A percentile compares a stretch with the other conserved stretches of the same genome.
Evolutionary conservation across 2,888 invertebrate genomes (phyloP).

Genomic region (Nomada fabriciana): DNA sequence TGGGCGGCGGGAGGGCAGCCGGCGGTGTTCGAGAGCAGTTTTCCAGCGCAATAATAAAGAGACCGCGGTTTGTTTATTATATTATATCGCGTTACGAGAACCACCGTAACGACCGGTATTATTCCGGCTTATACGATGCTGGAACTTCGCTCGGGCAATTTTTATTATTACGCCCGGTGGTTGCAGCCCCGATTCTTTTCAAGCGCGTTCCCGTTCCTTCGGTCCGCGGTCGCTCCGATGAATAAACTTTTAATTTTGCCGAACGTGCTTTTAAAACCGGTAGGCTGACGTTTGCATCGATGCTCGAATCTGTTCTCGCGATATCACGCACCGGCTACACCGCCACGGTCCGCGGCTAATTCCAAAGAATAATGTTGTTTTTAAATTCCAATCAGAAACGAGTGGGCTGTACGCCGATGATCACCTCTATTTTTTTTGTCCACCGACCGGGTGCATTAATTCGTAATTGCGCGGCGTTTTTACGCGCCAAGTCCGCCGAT

Average conservation of each 20-base stretch:
- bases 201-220: constrained; percentile 29
- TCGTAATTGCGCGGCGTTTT: constrained; percentile 81
- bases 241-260: constrained; percentile 64
- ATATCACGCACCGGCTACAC: background rate
- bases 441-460: constrained; percentile 75
- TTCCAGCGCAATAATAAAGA: constrained; percentile 44
- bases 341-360: constrained; percentile 56
- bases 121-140: constrained; percentile 39
- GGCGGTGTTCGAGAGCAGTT: constrained; percentile 46
- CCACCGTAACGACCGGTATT: constrained; percentile 43
- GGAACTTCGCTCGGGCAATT: constrained; percentile 42
- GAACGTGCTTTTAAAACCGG: constrained; percentile 46
- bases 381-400: constrained; percentile 68
- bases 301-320: constrained; percentile 54
- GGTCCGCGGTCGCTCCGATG: constrained; percentile 33
- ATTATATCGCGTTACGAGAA: constrained; percentile 53
- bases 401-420: constrained; percentile 55
- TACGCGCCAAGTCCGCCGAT: constrained; percentile 78
- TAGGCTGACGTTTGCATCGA: constrained; percentile 35
- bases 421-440: constrained; percentile 68
- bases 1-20: background rate
- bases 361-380: constrained; percentile 73
- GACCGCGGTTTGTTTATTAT: constrained; percentile 53
- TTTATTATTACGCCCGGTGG: constrained; percentile 47
- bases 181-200: constrained; percentile 23